phyloP scores from a whole-genome alignment of 2,113 vertebrate genomes.

The Zapornia atra region DNA sequence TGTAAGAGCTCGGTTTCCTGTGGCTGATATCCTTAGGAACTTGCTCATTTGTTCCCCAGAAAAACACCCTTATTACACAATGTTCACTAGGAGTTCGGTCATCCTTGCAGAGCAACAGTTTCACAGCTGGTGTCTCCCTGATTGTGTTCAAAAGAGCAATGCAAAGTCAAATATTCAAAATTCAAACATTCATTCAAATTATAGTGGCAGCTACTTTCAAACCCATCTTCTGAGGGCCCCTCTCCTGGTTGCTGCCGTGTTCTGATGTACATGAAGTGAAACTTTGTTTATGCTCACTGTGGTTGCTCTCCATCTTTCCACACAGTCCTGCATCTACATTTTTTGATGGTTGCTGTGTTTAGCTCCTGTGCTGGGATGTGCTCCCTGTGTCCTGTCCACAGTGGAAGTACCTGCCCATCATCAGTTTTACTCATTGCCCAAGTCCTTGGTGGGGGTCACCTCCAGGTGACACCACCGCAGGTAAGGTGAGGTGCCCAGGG shows the following conservation, averaged over 20 bases:
- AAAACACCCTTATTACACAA: background rate
- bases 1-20: background rate
- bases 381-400: background rate
- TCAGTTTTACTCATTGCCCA: background rate
- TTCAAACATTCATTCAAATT: background rate
- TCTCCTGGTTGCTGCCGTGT: background rate
- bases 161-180: background rate
- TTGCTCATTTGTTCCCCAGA: background rate
- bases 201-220: background rate
- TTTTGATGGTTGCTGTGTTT: background rate
- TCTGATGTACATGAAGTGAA: background rate
- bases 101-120: background rate
- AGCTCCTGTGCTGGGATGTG: fast-evolving
- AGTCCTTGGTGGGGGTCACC: background rate
- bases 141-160: background rate
- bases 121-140: background rate
- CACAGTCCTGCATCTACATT: background rate
- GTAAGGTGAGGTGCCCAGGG: background rate
- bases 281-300: background rate
- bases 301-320: background rate
- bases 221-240: background rate
- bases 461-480: fast-evolving
- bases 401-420: background rate
- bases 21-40: background rate
- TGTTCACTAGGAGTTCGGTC: background rate